These are phyloP conservation scores for Apamea sordens DNA, from an alignment of 2,888 invertebrate genomes.

Conservation along the genomic window DNA sequence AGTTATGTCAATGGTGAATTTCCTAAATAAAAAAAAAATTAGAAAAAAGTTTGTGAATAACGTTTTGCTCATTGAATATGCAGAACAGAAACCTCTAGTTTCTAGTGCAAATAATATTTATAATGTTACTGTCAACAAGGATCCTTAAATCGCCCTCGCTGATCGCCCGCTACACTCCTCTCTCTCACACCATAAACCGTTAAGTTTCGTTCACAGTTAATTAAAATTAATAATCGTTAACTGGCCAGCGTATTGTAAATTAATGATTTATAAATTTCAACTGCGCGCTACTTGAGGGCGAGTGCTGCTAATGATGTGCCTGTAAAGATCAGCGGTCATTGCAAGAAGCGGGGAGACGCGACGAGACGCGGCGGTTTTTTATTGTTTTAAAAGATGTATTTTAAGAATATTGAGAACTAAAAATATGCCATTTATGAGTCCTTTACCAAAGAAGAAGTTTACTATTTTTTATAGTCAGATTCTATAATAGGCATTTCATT, in stretches of 20 bases:
- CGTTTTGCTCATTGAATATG: background rate
- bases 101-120: background rate
- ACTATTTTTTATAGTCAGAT: background rate
- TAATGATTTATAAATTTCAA: conserved; percentile 83
- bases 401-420: background rate
- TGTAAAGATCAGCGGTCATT: conserved; percentile 61
- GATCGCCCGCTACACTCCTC: conserved; percentile 15
- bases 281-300: conserved; percentile 76
- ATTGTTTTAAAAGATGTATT: background rate
- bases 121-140: background rate
- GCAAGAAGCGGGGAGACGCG: conserved; percentile 5
- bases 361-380: background rate
- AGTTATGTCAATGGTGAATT: background rate
- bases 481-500: background rate
- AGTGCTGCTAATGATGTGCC: conserved; percentile 63
- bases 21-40: too few relatives aligned
- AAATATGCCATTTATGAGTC: background rate
- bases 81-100: background rate
- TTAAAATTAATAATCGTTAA: conserved; percentile 87
- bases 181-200: conserved; percentile 64
- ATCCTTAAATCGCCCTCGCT: conserved; percentile 23
- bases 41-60: too few relatives aligned
- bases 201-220: conserved; percentile 82
- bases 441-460: background rate
- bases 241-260: conserved; percentile 82